phyloP scores from a whole-genome alignment of 2,888 invertebrate species.

The Neoaliturus tenellus region DNA sequence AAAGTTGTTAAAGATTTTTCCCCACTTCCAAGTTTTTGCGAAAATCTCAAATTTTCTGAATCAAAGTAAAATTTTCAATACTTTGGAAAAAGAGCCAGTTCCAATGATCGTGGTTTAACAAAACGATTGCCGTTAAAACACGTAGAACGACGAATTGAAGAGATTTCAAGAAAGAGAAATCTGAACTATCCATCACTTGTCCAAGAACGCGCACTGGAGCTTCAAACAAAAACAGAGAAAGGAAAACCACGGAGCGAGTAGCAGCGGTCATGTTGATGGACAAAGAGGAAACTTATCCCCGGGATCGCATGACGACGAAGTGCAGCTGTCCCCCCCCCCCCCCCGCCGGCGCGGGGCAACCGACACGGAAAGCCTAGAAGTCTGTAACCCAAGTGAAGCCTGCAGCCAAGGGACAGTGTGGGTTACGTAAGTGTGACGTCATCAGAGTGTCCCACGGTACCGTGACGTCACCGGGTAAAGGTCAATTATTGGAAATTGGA shows the following conservation, averaged over 20 bases:
- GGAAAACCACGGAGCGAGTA: neutral
- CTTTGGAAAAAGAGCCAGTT: too few species aligned
- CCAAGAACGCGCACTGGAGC: too few species aligned
- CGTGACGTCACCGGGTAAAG: neutral
- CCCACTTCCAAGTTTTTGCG: too few species aligned
- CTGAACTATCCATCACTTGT: too few species aligned
- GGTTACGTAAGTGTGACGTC: constrained; percentile 14
- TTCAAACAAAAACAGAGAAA: too few species aligned
- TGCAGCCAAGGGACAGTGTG: neutral
- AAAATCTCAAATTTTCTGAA: too few species aligned
- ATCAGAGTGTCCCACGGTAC: neutral
- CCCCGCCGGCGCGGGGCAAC: neutral
- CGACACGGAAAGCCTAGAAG: constrained; percentile 16
- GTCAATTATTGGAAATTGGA: neutral
- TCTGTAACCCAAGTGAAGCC: constrained; percentile 44
- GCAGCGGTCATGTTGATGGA: neutral
- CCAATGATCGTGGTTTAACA: too few species aligned
- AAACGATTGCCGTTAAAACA: too few species aligned
- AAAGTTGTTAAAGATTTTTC: too few species aligned
- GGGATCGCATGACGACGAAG: constrained; percentile 42
- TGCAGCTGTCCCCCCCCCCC: constrained; percentile 16
- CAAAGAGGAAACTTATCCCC: constrained; percentile 43
- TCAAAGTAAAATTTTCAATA: too few species aligned
- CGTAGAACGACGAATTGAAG: too few species aligned
- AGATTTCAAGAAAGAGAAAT: too few species aligned